Evolutionary conservation across 2,888 invertebrate species (phyloP).

Genomic region (Oconnorella tubifera): DNA sequence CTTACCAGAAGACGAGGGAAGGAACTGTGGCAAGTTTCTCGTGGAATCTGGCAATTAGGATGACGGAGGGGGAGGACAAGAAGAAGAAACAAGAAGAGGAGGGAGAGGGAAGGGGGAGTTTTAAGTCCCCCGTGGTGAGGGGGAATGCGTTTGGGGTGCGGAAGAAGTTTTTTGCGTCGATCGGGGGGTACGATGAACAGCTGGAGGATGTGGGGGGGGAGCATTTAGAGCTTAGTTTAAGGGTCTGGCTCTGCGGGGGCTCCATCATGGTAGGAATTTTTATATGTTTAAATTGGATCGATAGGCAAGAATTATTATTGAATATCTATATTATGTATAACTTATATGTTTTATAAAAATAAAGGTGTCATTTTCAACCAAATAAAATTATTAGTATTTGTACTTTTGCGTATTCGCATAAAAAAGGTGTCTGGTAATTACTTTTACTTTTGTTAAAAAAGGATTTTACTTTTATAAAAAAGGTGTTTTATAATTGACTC

Average conservation of each 20-base stretch:
- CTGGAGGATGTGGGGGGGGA: conserved; percentile 34
- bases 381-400: no score
- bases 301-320: no score
- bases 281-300: no score
- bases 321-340: no score
- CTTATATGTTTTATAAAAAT: no score
- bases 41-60: conserved; percentile 31
- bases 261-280: conserved; percentile 8
- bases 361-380: no score
- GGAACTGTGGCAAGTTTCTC: conserved; percentile 25
- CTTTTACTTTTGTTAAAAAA: no score
- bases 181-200: conserved; percentile 31
- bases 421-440: no score
- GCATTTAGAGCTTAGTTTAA: conserved; percentile 33
- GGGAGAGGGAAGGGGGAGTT: conserved; percentile 8
- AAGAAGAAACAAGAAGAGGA: no score
- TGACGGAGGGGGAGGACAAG: conserved; percentile 5
- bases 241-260: conserved; percentile 33
- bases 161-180: conserved; percentile 23
- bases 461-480: no score
- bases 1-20: conserved; percentile 20
- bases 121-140: conserved; percentile 24
- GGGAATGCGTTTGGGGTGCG: conserved; percentile 33
- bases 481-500: no score
- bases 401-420: no score